phyloP scores from a whole-genome alignment of 1,140 invertebrate species.

The Armadillidium nasatum region DNA sequence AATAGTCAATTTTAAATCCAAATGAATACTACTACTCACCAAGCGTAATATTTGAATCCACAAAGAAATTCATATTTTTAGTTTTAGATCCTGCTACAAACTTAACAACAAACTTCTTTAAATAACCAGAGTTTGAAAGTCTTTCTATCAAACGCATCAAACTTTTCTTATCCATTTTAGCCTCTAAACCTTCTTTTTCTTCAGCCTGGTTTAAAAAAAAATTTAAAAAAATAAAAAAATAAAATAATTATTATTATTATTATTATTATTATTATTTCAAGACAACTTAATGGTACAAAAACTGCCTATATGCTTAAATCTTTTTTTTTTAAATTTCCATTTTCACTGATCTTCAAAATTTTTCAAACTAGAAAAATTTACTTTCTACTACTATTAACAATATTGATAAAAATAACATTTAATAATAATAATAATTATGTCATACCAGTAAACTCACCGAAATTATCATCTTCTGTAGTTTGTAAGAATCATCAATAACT shows the following conservation, averaged over 20 bases:
- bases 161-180: conserved; percentile 60
- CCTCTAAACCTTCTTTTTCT: conserved; percentile 55
- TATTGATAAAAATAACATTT: too few relatives aligned
- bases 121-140: conserved; percentile 56
- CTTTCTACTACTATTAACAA: too few relatives aligned
- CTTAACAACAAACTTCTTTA: conserved; percentile 59
- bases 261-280: too few relatives aligned
- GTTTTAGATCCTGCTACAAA: conserved; percentile 53
- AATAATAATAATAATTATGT: too few relatives aligned
- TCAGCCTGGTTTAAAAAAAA: conserved; percentile 54
- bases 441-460: conserved; percentile 26
- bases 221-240: conserved; percentile 26
- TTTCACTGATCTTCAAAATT: too few relatives aligned
- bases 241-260: too few relatives aligned
- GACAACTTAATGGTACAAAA: too few relatives aligned
- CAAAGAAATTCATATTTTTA: conserved; percentile 53
- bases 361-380: too few relatives aligned
- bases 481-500: conserved; percentile 57
- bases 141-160: conserved; percentile 57
- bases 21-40: conserved; percentile 20
- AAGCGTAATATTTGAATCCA: conserved; percentile 54
- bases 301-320: too few relatives aligned
- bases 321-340: too few relatives aligned
- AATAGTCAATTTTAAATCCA: too few relatives aligned
- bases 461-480: conserved; percentile 54